phyloP scores from a whole-genome alignment of 2,888 invertebrate species.

The Volucella bombylans region DNA sequence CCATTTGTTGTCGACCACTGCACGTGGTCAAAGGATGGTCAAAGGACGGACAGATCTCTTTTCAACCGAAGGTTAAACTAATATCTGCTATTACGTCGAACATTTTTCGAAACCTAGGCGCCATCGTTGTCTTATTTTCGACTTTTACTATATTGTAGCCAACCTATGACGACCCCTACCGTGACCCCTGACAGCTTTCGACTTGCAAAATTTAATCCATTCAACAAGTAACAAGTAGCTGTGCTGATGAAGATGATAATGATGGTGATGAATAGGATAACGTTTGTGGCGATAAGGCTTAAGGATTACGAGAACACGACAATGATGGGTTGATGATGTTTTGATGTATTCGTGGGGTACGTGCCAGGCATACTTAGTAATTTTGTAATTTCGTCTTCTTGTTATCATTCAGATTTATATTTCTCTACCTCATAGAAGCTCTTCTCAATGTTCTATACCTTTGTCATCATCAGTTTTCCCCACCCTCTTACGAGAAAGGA shows the following conservation, averaged over 20 bases:
- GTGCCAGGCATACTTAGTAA: conserved; percentile 36
- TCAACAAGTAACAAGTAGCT: conserved; percentile 40
- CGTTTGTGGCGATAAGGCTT: background rate
- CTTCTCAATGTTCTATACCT: background rate
- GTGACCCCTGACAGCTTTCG: conserved; percentile 1
- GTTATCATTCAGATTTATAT: conserved; percentile 9
- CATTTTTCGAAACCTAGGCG: no score
- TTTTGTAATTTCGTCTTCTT: background rate
- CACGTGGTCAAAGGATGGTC: no score
- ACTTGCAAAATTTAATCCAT: conserved; percentile 45
- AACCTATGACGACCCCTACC: background rate
- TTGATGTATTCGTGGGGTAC: conserved; percentile 13
- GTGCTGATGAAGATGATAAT: conserved; percentile 20
- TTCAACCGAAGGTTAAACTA: no score
- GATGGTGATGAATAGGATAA: conserved; percentile 5
- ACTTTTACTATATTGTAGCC: no score
- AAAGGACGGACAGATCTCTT: no score
- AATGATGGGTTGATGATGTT: conserved; percentile 36
- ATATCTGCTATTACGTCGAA: no score
- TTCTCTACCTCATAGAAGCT: background rate
- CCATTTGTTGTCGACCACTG: no score
- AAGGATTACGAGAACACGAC: conserved; percentile 6
- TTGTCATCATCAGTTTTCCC: no score
- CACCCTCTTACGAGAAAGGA: no score
- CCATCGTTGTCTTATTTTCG: no score